Conservation (phyloP, 1,140 invertebrate species). For the Nylanderia fulva region DNA sequence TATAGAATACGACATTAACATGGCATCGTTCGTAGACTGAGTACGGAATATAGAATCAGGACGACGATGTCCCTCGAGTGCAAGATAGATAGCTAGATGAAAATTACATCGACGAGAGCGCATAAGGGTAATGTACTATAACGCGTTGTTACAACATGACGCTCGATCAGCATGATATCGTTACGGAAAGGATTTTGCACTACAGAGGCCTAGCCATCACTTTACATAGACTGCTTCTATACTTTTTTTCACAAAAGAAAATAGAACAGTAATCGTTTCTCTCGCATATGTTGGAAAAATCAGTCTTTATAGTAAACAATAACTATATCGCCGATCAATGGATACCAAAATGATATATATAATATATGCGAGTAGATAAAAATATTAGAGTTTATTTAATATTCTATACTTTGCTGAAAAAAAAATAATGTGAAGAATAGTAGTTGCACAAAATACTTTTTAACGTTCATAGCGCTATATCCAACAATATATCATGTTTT, state of each 20-base stretch:
- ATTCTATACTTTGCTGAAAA: not conserved
- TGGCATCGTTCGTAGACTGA: constrained; percentile 12
- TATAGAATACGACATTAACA: not conserved
- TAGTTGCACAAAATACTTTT: not conserved
- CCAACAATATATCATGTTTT: constrained; percentile 1
- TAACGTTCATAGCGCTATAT: not conserved
- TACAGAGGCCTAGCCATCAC: constrained; percentile 43
- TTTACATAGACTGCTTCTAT: constrained; percentile 39
- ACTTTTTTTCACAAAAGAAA: not conserved
- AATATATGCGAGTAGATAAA: not conserved
- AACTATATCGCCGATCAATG: not conserved
- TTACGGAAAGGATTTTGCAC: constrained; percentile 11
- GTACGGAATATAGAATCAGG: constrained; percentile 1
- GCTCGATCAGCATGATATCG: constrained; percentile 26
- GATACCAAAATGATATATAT: constrained; percentile 18
- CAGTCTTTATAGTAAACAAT: not conserved
- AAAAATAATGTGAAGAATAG: constrained; percentile 11
- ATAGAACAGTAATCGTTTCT: not conserved
- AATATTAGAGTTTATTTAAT: not conserved
- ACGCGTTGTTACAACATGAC: constrained; percentile 13
- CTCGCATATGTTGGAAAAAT: constrained; percentile 3
- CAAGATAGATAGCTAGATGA: constrained; percentile 1
- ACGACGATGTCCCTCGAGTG: not conserved
- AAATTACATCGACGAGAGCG: not conserved
- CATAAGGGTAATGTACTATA: not conserved